A percentile compares a stretch with the other conserved stretches of the same genome.
Evolutionary conservation across 92 coral and sea anemone genomes (phyloP).

Genomic region (Zoanthus gigantus): DNA sequence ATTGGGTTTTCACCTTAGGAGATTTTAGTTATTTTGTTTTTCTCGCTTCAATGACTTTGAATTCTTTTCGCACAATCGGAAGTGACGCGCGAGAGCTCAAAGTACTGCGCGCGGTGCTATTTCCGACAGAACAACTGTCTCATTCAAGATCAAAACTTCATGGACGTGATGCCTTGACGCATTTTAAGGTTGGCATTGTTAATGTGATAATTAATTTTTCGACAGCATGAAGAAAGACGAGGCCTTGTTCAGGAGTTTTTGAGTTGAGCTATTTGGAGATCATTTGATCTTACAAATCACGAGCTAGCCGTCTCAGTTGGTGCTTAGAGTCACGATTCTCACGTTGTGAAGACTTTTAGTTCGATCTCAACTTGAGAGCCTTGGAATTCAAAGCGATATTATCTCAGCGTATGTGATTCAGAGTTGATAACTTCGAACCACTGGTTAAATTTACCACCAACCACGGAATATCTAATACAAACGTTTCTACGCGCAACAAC

Average conservation of each 20-base stretch:
- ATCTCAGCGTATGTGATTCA: background rate
- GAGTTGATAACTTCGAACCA: background rate
- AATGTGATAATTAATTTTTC: background rate
- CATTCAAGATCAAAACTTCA: background rate
- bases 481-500: background rate
- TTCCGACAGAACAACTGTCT: background rate
- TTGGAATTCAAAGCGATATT: background rate
- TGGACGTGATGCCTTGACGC: slow-evolving; percentile 10
- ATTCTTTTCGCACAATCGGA: slow-evolving; percentile 15
- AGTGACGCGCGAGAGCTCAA: slow-evolving; percentile 29
- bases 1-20: slow-evolving; percentile 5
- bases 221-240: slow-evolving; percentile 34
- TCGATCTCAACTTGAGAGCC: background rate
- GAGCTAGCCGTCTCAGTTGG: background rate
- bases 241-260: background rate
- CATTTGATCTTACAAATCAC: background rate
- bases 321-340: background rate
- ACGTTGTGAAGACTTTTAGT: background rate
- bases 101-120: background rate
- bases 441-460: background rate
- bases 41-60: slow-evolving; percentile 23
- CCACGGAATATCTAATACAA: background rate
- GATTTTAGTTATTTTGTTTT: background rate
- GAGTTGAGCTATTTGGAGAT: background rate
- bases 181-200: slow-evolving; percentile 6